These are phyloP conservation scores for Sinocyclocheilus rhinocerous DNA, from an alignment of 2,113 vertebrate species.

Conservation along the genomic window DNA sequence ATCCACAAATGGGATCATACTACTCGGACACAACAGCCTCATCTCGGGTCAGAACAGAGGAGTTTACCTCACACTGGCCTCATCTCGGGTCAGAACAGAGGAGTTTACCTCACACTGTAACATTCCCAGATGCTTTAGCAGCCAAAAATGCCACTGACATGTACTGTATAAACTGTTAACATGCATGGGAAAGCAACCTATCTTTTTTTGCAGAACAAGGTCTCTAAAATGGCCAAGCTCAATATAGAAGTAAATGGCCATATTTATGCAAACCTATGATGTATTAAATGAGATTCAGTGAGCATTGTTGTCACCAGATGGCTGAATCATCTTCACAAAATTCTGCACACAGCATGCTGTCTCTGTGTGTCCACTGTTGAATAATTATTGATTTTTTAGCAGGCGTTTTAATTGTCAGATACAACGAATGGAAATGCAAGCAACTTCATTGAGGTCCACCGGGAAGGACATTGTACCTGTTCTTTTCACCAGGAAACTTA, in stretches of 20 bases:
- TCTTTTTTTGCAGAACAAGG: background rate
- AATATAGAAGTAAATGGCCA: background rate
- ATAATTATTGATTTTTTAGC: background rate
- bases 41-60: background rate
- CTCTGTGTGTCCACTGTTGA: background rate
- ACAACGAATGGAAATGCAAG: background rate
- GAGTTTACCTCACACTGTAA: background rate
- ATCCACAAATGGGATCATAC: constrained; percentile 28
- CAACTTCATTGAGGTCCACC: background rate
- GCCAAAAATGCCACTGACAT: background rate
- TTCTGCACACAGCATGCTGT: background rate
- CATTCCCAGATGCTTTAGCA: background rate
- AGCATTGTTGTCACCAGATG: constrained; percentile 30
- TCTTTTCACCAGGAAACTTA: background rate
- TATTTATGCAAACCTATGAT: constrained; percentile 6
- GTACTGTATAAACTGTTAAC: background rate
- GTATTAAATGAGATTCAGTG: background rate
- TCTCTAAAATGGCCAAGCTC: background rate
- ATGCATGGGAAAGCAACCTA: too few relatives aligned
- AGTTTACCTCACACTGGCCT: too few relatives aligned
- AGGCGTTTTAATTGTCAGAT: background rate
- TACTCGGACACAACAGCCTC: background rate
- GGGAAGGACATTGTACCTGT: too few relatives aligned
- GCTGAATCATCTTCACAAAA: constrained; percentile 3
- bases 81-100: background rate